Base-by-base conservation (phyloP, 2,113 vertebrate species). In the Mesembrinibis cayennensis region DNA sequence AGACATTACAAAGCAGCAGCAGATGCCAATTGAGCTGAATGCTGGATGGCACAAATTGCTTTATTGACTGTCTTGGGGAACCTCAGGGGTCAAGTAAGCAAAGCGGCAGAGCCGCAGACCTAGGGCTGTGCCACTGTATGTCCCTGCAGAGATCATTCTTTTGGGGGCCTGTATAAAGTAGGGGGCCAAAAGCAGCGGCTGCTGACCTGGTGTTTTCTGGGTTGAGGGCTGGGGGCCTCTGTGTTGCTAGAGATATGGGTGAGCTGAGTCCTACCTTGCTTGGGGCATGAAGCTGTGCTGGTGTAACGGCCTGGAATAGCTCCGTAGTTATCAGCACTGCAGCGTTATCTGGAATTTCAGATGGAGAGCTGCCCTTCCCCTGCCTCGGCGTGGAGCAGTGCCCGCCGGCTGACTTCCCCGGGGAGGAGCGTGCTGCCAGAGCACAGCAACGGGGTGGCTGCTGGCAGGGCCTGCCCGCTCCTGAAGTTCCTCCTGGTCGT, bases 341-440 rank as follows among this genome's bases (percentile, higher is more conserved):
- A 40, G 36, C 0, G 1, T 53, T 90, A 85, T 47, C 74, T 76
- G 82, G 58, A 79, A 87, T 88, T 76, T 34, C 0, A 2, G 40
- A n/a, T 50, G 34, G 56, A 90, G 85, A 77, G 53, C 71, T 88
- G 79, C 40, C 52, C 27, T 87, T 92, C n/a, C 65, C 42, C 22
- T 67, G 66, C 78, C 62, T 36, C 4, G 2, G 8, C 13, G 38
- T 36, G 56, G 47, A 63, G 66, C 23, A 4, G 47, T 82, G 66
- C 52, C 25, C 0, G 1, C 56, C 4, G 4, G 25, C 70, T 76
- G 44, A 32, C 59, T 59, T 56, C 23, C 26, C 17, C 0, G 1
- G 9, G 19, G 26, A 59, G 70, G 25, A 40, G 4, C 4, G 15
- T 58, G 45, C 21, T 7, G 40, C 0, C 2, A 16, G 74, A 50